Base-by-base conservation (phyloP, 1,140 invertebrate genomes). In the Danaus plexippus region DNA sequence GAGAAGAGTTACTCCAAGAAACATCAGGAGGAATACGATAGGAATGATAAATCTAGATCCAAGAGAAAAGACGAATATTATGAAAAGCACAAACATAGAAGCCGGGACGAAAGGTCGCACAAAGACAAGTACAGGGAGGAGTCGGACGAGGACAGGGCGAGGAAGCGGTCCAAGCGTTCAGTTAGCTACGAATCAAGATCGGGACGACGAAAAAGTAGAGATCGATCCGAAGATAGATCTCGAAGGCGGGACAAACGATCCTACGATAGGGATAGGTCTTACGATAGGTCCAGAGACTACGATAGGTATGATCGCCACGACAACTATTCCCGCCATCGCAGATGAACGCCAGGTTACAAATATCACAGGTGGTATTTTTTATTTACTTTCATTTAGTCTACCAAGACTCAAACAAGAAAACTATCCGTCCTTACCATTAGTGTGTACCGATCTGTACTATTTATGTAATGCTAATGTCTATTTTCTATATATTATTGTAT, bases 351-450 rank as follows among this genome's bases (percentile, higher is more conserved):
- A 78, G 79, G 80, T 82, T 82, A 75, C 74, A 55, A 53, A 49
- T 50, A 22, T 56, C 65, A 64, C 71, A 86, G 83, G 80, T 86
- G 82, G 83, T 86, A 85, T 72, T 75, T 75, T 75, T 69, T 57
- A 47, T 70, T 72, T 60, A 57, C 63, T 60, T 64, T 61, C 57
- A 18, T 55, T 13, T 42, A 57, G 52, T 55, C 48, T 45, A 46
- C 22, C 4, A 32, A 32, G 22, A 32, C 22, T 32, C 22, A 32
- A 32, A 32, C 22, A 32, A 32, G 22, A 32, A 2, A 32, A 32
- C 22, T 32, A 32, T 32, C 22, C 22, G 22, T 32, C 22, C 22
- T 32, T 3, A 32, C 22, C 2, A 32, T 32, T 32, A 56, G 49
- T 61, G 46, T 59, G 43, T 52, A 50, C 11, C 43, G 42, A 32